Percentiles rank a stretch among this genome's conserved stretches.
Evolutionary conservation across 2,888 invertebrate species (phyloP).

Genomic region (Tipula vernalis): DNA sequence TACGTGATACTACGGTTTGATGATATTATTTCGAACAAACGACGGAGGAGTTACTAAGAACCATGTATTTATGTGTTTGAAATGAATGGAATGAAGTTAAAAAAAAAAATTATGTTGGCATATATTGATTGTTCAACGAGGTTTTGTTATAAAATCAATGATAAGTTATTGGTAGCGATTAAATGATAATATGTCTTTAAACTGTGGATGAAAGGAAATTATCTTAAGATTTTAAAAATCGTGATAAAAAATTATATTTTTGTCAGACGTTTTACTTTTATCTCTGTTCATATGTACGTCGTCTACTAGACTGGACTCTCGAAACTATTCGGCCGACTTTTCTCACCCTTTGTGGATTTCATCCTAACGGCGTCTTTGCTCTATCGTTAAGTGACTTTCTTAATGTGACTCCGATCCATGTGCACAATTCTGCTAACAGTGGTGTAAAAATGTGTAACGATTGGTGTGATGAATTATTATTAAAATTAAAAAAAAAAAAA

Average conservation of each 20-base stretch:
- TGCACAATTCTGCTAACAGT: no score
- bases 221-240: background rate
- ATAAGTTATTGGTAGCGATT: background rate
- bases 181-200: background rate
- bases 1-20: background rate
- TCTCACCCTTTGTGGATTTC: no score
- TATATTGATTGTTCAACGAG: background rate
- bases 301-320: no score
- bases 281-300: no score
- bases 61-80: background rate
- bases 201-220: background rate
- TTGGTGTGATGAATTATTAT: no score
- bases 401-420: no score
- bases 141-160: background rate
- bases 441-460: no score
- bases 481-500: no score
- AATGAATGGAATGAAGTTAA: background rate
- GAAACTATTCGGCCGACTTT: no score
- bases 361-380: no score
- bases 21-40: background rate
- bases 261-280: no score
- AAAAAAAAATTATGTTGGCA: background rate
- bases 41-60: background rate
- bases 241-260: background rate
- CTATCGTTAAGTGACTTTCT: no score